A percentile compares a stretch with the other conserved stretches of the same genome.
These are phyloP conservation scores for Corythucha ciliata DNA, from an alignment of 2,888 invertebrate genomes.

Conservation along the genomic window DNA sequence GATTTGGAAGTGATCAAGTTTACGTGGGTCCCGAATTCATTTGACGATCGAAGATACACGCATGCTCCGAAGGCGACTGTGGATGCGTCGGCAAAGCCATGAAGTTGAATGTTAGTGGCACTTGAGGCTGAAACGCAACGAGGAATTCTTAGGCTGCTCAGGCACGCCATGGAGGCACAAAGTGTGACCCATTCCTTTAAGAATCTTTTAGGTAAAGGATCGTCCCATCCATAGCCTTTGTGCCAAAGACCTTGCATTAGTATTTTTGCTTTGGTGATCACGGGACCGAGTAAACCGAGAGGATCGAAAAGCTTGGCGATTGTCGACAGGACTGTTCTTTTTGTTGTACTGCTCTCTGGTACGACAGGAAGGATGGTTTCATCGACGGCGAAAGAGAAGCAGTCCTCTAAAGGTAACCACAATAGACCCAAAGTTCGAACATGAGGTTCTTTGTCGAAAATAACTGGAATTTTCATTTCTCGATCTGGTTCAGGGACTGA, in stretches of 20 bases:
- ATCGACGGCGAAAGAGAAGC: too few species aligned
- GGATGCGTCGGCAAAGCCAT: too few species aligned
- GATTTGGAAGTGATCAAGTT: slow-evolving; percentile 6
- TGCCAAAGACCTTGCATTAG: slow-evolving; percentile 19
- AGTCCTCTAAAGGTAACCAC: too few species aligned
- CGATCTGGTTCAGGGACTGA: too few species aligned
- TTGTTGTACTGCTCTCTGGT: too few species aligned
- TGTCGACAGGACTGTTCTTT: not conserved
- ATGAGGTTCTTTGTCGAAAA: too few species aligned
- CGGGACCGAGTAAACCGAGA: not conserved
- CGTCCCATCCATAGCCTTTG: slow-evolving; percentile 16
- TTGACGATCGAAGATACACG: not conserved
- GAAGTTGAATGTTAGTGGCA: too few species aligned
- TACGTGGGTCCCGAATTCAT: not conserved
- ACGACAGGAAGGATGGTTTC: too few species aligned
- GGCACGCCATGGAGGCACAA: not conserved
- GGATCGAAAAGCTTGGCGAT: slow-evolving; percentile 1
- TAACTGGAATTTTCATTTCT: too few species aligned
- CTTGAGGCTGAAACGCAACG: not conserved
- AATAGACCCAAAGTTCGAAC: too few species aligned
- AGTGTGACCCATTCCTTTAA: not conserved
- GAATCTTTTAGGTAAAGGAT: slow-evolving; percentile 4
- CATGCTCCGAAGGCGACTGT: too few species aligned
- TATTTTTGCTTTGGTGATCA: slow-evolving; percentile 10
- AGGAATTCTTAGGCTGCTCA: not conserved